Base-by-base conservation (phyloP, 2,888 invertebrate species). In the Chrysina gloriosa region DNA sequence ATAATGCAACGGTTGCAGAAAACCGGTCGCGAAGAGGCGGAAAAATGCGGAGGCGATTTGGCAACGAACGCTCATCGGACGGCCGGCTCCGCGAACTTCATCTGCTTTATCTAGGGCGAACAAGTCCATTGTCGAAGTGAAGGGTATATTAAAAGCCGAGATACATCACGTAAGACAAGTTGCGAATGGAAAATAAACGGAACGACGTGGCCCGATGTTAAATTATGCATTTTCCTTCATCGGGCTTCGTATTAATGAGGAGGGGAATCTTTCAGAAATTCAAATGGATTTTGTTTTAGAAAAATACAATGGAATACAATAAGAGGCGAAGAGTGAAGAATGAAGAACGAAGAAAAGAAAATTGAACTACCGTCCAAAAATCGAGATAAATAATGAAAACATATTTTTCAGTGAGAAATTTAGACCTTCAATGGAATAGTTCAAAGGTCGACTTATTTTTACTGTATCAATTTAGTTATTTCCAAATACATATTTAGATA, bases 1-100 rank as follows among this genome's bases (percentile, higher is more conserved):
- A 42, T 61, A 61, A 27, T 61, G 58, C 58, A 42, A 42, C 45
- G 42, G 58, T 42, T 42, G 58, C 58, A 61, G 27, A 42, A 56
- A 61, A 61, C 58, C 25, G 42, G 9, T 39, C 36, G 25, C 27
- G 42, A 42, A 27, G 16, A 11, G 27, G 14, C 27, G 16, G 42
- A 27, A 61, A 34, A 61, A 61, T 45, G 11, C 42, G 58, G n/a
- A 19, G 42, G 27, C 14, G 58, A 61, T 61, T 61, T 61, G 58
- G 58, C 45, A 45, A 42, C 27, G 34, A 54, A 54, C 9, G 16
- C 27, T 52, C 52, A 31, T n/a, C 9, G 36, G 36, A 36, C 36
- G 36, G 36, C 11, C 39, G 39, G 21, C 19, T 45, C 21, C 21
- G 16, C 16, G 42, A 45, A 45, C 19, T 45, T 9, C 31, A 19